Evolutionary conservation across 2,888 invertebrate species (phyloP), one percentile per base, ranked within the genome.

Genomic region (Deilephila porcellus): DNA sequence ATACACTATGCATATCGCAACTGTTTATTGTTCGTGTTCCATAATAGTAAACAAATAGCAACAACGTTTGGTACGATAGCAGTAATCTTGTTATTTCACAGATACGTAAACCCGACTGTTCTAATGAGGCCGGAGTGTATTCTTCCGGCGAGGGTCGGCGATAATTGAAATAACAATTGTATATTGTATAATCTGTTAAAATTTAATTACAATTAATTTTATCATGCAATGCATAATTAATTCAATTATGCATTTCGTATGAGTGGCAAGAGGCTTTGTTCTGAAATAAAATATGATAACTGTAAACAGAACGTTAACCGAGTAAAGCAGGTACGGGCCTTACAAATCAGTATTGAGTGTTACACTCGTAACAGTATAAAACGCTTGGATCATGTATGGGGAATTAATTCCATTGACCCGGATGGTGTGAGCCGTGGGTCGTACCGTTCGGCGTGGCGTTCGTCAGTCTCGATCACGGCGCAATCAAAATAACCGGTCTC

Each of bases 361-460:
- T 74, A 74, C 74, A 77, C 74, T 75, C 71, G 71, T 70, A 74
- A 72, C 75, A 76, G 74, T 76, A 79, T 79, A 80, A 79, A 73
- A 76, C 70, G 73, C 76, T 74, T 75, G 71, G 75, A 80, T 80
- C 78, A 77, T 81, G 79, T 83, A 77, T 80, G 79, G 83, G 80
- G 81, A 86, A 85, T 85, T 85, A 86, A 91, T 91, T 86, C 84
- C 80, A 82, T 84, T 90, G 91, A 91, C 91, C 92, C 84, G 87
- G 85, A 89, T 91, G 86, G 85, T 77, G 74, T 75, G 76, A 45
- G 75, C 25, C 76, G 74, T 20, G 76, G 77, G 74, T 76, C 85
- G 83, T 84, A 83, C 83, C 79, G 85, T 86, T 88, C 84, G 77
- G 86, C 84, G 85, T 86, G 82, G 84, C 84, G 85, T 85, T 85